Percentiles rank a stretch among this genome's conserved stretches.
Conservation (phyloP, 92 coral and sea anemone species). For the Parazoanthus swiftii region DNA sequence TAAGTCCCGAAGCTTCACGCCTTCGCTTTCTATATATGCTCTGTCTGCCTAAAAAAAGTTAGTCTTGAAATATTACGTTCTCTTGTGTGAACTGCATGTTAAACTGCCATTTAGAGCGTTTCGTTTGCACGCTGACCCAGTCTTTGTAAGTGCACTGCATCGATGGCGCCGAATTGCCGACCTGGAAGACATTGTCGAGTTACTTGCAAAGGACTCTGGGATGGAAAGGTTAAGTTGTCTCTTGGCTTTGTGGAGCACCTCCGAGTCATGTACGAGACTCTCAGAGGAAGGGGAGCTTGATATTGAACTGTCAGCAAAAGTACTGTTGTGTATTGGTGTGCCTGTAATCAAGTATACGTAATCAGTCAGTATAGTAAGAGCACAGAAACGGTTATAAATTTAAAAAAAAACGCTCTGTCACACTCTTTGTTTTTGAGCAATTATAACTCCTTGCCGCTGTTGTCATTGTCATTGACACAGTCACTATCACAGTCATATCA, state of each 20-base stretch:
- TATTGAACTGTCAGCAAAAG: slow-evolving; percentile 12
- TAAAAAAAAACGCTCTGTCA: too few relatives aligned
- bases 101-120: slow-evolving; percentile 64
- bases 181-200: slow-evolving; percentile 36
- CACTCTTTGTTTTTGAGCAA: background rate
- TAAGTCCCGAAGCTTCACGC: background rate
- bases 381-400: background rate
- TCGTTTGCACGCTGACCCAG: slow-evolving; percentile 83
- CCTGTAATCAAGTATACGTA: background rate
- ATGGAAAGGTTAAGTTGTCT: slow-evolving; percentile 55
- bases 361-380: background rate
- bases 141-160: slow-evolving; percentile 79
- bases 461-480: background rate
- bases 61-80: background rate
- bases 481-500: too few relatives aligned
- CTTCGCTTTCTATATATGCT: background rate
- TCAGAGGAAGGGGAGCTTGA: background rate
- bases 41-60: too few relatives aligned
- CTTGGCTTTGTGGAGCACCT: background rate
- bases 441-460: background rate
- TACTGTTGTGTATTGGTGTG: slow-evolving; percentile 25
- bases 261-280: background rate
- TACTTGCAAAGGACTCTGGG: slow-evolving; percentile 67
- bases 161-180: slow-evolving; percentile 68
- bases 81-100: slow-evolving; percentile 62